Conservation (phyloP, 2,888 invertebrate genomes). For the Muschampia plurimacula region DNA sequence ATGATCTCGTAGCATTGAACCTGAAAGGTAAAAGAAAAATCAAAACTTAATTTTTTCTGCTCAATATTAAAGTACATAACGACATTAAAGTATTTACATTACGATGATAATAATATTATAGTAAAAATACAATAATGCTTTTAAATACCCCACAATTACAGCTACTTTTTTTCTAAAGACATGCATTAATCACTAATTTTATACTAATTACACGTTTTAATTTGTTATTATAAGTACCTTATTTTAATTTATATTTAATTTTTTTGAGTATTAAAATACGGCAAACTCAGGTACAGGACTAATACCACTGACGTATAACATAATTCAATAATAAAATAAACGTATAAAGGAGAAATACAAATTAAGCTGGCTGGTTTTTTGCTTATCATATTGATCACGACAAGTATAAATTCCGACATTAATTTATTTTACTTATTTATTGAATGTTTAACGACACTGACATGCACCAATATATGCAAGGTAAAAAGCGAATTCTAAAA, state of each 20-base stretch:
- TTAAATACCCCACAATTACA: background rate
- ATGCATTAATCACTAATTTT: background rate
- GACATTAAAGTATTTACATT: background rate
- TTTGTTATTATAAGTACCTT: too few species aligned
- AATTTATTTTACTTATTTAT: too few species aligned
- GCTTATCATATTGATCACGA: background rate
- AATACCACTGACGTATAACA: too few species aligned
- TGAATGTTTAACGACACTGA: background rate
- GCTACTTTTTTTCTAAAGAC: background rate
- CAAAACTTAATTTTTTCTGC: background rate
- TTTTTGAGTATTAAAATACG: too few species aligned
- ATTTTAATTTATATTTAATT: too few species aligned
- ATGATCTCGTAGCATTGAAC: constrained; percentile 83
- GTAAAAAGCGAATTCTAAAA: background rate
- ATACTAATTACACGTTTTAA: background rate
- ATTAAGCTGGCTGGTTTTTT: background rate
- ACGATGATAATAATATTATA: background rate
- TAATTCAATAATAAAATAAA: background rate
- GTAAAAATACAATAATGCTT: background rate
- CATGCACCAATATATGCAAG: background rate
- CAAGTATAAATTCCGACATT: background rate
- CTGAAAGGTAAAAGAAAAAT: constrained; percentile 57
- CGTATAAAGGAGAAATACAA: background rate
- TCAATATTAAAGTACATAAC: background rate
- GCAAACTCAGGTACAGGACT: too few species aligned